Conservation (phyloP, 2,113 vertebrate species). For the Myodes glareolus region DNA sequence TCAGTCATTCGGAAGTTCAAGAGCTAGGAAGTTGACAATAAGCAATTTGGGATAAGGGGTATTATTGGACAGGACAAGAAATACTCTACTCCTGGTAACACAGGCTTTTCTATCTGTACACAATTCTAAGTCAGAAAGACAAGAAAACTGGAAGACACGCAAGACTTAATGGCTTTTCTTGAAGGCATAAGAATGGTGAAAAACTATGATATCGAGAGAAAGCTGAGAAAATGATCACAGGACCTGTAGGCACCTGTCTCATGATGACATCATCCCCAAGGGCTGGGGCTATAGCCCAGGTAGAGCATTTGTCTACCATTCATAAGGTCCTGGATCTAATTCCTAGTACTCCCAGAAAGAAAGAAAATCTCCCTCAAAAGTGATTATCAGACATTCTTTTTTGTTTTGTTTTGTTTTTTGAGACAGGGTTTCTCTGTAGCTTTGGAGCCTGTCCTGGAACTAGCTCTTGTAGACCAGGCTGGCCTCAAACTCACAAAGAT, state of each 20-base stretch:
- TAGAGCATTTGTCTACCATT: not conserved
- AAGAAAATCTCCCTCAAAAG: not conserved
- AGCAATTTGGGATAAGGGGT: accelerated
- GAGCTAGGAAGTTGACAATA: not conserved
- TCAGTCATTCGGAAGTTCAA: accelerated
- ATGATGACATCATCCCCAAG: not conserved
- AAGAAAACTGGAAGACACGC: not conserved
- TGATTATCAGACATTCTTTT: not conserved
- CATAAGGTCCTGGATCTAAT: not conserved
- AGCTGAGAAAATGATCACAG: not conserved
- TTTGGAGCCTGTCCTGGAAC: no score
- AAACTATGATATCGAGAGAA: no score
- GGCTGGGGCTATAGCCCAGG: not conserved
- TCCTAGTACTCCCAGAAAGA: not conserved
- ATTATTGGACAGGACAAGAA: not conserved
- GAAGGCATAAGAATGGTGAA: not conserved
- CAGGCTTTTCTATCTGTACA: not conserved
- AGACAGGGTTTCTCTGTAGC: no score
- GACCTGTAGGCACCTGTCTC: no score
- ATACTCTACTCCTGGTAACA: accelerated
- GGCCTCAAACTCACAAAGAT: no score
- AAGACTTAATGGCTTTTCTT: not conserved
- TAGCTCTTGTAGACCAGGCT: no score
- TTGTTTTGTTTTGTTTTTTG: no score
- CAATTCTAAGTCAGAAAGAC: not conserved